Base-by-base conservation (phyloP, 2,113 vertebrate species). In the Chelonoidis abingdonii region DNA sequence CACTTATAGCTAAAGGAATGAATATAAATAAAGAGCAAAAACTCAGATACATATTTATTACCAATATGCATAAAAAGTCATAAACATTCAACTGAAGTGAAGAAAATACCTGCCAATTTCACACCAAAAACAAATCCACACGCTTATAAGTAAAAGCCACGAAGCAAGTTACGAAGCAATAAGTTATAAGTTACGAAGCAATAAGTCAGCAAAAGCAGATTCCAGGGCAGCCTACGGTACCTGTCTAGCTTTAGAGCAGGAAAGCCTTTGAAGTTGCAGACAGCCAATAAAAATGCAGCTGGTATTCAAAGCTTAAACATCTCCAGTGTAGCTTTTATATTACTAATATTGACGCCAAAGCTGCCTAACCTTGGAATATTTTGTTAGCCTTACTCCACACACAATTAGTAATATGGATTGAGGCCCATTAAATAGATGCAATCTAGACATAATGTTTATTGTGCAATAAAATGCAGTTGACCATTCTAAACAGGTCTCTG, bases 201-300 rank as follows among this genome's bases (percentile, higher is more conserved):
- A 97, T 98, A 98, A 98, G 95, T 56, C 96, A 93, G 92, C 93
- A 88, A 97, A 87, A 35, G 93, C 95, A 94, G 97, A 92, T 92
- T 13, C 35, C 90, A 95, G 87, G 94, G 94, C 92, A 54, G 93
- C 91, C 95, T 87, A 75, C 2, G 0, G 83, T 98, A 98, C 98
- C 98, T 97, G 95, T 92, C 85, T 86, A 89, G 93, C 92, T 98
- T 97, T 97, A 95, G 98, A 97, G 97, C 92, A 95, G 96, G 94
- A 97, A 98, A 97, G 44, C 72, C 98, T 98, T 98, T 98, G 98
- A 98, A 98, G 98, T 97, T 97, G 95, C 98, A 98, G 98, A 97
- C 57, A 31, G 96, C 96, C 98, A 98, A 98, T 98, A 98, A 98
- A 98, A 98, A 97, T 47, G 93, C 98, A 98, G 98, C 98, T 98